Conservation (phyloP, 53 echinoderm and acorn worm genomes). For the Holothuria scabra region DNA sequence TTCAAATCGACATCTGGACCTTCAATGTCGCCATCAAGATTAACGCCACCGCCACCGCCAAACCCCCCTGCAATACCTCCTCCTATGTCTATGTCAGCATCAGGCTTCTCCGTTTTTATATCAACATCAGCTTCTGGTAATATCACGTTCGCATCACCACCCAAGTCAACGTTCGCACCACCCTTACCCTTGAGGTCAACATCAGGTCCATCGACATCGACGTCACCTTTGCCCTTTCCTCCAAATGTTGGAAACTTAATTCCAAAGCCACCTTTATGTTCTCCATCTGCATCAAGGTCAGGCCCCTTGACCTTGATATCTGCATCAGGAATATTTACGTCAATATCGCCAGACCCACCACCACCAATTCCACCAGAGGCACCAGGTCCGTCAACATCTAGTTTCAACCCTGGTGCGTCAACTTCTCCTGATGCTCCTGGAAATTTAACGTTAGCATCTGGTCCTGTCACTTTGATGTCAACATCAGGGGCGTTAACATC, state of each 20-base stretch:
- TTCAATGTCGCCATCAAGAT: constrained; percentile 34
- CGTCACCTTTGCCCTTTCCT: constrained; percentile 15
- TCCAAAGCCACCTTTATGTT: constrained; percentile 32
- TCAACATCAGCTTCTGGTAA: constrained; percentile 40
- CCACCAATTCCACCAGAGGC: constrained; percentile 45
- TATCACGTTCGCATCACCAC: constrained; percentile 30
- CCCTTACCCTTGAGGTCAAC: constrained; percentile 54
- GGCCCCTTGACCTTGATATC: constrained; percentile 43
- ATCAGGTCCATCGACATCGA: constrained; percentile 55
- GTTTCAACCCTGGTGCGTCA: background rate
- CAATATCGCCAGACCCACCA: constrained; percentile 50
- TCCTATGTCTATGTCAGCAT: background rate
- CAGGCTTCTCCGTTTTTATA: constrained; percentile 4
- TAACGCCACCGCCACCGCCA: background rate
- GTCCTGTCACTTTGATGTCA: constrained; percentile 27
- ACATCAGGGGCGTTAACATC: constrained; percentile 12
- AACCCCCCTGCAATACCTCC: constrained; percentile 30
- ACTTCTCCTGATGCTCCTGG: constrained; percentile 10
- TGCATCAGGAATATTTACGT: constrained; percentile 24
- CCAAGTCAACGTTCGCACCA: constrained; percentile 57
- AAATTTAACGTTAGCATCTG: constrained; percentile 51
- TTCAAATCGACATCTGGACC: constrained; percentile 50
- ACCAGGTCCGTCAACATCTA: constrained; percentile 45
- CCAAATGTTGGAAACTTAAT: constrained; percentile 23
- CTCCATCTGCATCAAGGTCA: constrained; percentile 44